These are phyloP conservation scores for Indri indri DNA, from an alignment of 2,113 vertebrate species.

Conservation along the genomic window DNA sequence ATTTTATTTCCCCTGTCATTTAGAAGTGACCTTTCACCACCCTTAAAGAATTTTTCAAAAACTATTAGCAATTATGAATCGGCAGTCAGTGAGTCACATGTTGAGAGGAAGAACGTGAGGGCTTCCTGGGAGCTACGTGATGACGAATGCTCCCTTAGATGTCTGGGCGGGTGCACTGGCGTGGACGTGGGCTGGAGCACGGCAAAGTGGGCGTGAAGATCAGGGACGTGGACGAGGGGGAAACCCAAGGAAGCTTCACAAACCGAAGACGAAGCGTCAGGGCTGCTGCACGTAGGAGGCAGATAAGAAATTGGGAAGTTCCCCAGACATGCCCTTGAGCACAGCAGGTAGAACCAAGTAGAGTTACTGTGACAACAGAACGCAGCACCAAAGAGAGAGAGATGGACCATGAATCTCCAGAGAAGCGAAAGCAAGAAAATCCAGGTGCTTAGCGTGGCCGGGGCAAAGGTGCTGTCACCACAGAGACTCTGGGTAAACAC, in stretches of 20 bases:
- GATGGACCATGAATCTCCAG: background rate
- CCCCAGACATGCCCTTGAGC: background rate
- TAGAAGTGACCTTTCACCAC: background rate
- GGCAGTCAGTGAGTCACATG: background rate
- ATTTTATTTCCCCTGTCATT: background rate
- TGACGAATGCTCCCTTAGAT: background rate
- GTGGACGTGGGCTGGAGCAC: background rate
- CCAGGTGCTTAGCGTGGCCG: rapidly evolving
- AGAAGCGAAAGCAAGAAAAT: background rate
- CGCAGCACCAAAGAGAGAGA: background rate
- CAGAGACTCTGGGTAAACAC: background rate
- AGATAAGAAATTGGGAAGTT: background rate
- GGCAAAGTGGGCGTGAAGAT: background rate
- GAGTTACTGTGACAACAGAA: background rate
- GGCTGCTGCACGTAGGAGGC: background rate
- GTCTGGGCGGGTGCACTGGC: no score
- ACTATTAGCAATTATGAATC: background rate
- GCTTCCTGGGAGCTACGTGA: background rate
- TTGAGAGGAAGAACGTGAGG: background rate
- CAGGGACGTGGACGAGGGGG: background rate
- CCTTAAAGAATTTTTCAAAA: background rate
- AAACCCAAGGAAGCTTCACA: background rate
- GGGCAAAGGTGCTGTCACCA: background rate
- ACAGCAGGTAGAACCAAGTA: background rate
- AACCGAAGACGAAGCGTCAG: background rate